phyloP scores from a whole-genome alignment of 1,140 invertebrate genomes.

The Carposina sasakii region DNA sequence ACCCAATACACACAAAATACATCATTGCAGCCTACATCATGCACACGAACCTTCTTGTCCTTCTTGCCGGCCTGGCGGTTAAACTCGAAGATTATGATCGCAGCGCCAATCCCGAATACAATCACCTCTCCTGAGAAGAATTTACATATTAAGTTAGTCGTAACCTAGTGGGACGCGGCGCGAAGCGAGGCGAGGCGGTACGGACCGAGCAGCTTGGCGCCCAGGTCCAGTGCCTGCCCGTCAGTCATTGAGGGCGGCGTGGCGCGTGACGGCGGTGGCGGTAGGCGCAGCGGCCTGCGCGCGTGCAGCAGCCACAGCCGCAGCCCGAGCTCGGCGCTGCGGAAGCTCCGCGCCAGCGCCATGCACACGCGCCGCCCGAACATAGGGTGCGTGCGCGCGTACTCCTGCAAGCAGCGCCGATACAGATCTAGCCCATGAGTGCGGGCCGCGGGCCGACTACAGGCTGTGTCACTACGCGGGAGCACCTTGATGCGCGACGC shows the following conservation, averaged over 20 bases:
- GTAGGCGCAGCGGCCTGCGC: conserved; percentile 7
- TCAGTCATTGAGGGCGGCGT: conserved; percentile 18
- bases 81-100: conserved; percentile 30
- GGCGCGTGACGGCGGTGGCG: conserved; percentile 21
- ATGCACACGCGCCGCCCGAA: conserved; percentile 20
- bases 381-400: conserved; percentile 19
- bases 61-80: conserved; percentile 30
- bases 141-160: background rate
- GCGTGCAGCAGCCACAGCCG: background rate
- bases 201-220: conserved; percentile 28
- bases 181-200: background rate
- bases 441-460: background rate
- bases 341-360: conserved; percentile 13
- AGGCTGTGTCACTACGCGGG: background rate
- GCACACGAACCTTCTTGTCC: conserved; percentile 32
- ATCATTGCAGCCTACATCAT: conserved; percentile 4
- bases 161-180: background rate
- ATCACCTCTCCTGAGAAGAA: conserved; percentile 24
- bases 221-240: conserved; percentile 20
- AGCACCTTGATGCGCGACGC: conserved; percentile 29
- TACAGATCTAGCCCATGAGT: background rate
- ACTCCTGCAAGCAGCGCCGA: conserved; percentile 6
- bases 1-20: background rate
- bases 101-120: conserved; percentile 26
- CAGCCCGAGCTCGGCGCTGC: conserved; percentile 19